Percentiles rank a stretch among this genome's conserved stretches.
phyloP scores from a whole-genome alignment of 2,888 invertebrate genomes.

The Cryptus viduatorius region DNA sequence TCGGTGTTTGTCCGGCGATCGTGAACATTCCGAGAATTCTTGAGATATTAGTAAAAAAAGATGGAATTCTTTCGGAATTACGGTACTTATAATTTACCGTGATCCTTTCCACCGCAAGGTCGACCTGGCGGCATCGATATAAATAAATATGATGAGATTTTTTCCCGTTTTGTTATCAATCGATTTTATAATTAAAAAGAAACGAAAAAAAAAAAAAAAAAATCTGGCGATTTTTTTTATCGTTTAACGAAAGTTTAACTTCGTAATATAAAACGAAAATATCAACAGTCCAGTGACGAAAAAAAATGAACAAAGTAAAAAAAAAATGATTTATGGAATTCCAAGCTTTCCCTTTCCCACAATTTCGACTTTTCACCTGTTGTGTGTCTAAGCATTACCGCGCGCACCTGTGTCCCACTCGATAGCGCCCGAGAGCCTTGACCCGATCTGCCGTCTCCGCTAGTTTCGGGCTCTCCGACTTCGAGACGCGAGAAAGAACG shows the following conservation, averaged over 20 bases:
- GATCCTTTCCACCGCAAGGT: no score
- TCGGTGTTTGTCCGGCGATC: conserved; percentile 18
- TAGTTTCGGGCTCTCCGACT: conserved; percentile 56
- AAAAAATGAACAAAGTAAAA: conserved; percentile 19
- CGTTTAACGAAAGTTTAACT: conserved; percentile 2
- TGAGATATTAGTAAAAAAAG: no score
- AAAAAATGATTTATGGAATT: conserved; percentile 47
- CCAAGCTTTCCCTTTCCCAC: conserved; percentile 53
- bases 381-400: conserved; percentile 23
- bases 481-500: conserved; percentile 24
- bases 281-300: conserved; percentile 12
- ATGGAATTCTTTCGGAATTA: no score
- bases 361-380: conserved; percentile 32
- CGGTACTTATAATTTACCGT: no score
- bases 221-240: not conserved
- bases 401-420: conserved; percentile 28
- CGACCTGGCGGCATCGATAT: no score
- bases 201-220: not conserved
- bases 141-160: no score
- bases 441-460: conserved; percentile 39
- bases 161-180: no score
- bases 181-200: no score
- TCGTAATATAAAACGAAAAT: conserved; percentile 13
- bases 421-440: conserved; percentile 52
- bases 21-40: conserved; percentile 4